Conservation (phyloP, 2,888 invertebrate species). For the Halictus quadricinctus region DNA sequence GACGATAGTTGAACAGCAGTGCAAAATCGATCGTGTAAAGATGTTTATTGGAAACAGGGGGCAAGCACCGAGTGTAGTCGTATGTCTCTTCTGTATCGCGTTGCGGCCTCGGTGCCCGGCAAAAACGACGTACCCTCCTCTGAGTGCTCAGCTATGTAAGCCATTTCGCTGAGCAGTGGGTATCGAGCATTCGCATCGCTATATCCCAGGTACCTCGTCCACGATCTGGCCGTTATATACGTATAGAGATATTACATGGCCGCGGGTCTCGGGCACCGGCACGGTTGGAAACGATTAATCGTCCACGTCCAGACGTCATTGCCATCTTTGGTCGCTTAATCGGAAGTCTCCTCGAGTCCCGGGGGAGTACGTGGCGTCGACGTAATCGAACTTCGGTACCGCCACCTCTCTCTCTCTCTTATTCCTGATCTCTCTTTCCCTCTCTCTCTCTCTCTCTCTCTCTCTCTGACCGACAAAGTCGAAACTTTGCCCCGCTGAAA, state of each 20-base stretch:
- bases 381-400: conserved; percentile 64
- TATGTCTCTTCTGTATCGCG: conserved; percentile 47
- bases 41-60: neutral
- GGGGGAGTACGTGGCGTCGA: conserved; percentile 65
- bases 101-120: conserved; percentile 40
- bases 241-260: conserved; percentile 52
- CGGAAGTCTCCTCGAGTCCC: conserved; percentile 66
- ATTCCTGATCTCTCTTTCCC: neutral
- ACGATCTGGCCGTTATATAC: conserved; percentile 39
- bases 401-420: neutral
- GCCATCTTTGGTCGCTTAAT: conserved; percentile 73
- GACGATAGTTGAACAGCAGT: neutral
- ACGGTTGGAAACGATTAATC: conserved; percentile 74
- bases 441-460: conserved; percentile 21
- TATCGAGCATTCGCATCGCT: conserved; percentile 69
- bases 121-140: conserved; percentile 67
- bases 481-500: conserved; percentile 54
- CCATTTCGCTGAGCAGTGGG: conserved; percentile 69
- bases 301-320: conserved; percentile 73
- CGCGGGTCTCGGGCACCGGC: conserved; percentile 43
- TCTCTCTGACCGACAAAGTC: conserved; percentile 52
- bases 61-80: conserved; percentile 44
- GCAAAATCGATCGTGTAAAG: neutral
- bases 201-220: conserved; percentile 63
- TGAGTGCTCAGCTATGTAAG: conserved; percentile 74